These are phyloP conservation scores for Peromyscus melanophrys DNA, from an alignment of 2,797 vertebrate species.

Conservation along the genomic window DNA sequence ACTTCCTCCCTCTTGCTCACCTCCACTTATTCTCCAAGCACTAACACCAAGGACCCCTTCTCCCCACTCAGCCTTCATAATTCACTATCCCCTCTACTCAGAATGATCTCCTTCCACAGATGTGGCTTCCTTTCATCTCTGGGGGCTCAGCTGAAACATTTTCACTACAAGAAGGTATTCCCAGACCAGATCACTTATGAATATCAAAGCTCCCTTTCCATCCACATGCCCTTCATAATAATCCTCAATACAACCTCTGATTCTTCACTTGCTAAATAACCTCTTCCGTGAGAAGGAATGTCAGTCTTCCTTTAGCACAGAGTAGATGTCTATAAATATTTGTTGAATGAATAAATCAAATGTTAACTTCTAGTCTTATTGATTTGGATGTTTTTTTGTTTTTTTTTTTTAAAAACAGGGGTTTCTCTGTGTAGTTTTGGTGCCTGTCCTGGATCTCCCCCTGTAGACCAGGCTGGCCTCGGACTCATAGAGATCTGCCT, in stretches of 20 bases:
- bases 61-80: background rate
- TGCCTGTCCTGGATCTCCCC: too few species aligned
- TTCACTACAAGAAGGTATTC: background rate
- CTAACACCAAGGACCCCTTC: background rate
- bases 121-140: background rate
- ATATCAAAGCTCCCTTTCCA: background rate
- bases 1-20: background rate
- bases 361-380: conserved; percentile 12
- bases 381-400: too few species aligned
- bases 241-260: background rate
- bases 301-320: background rate
- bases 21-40: background rate
- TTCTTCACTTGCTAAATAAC: background rate
- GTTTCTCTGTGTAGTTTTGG: too few species aligned
- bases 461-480: too few species aligned
- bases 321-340: background rate
- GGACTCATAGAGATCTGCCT: too few species aligned
- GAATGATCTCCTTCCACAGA: background rate
- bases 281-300: background rate
- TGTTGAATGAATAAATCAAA: conserved; percentile 4
- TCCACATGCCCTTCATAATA: background rate
- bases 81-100: background rate
- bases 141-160: background rate
- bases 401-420: too few species aligned
- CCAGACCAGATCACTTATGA: background rate